Evolutionary conservation across 2,888 invertebrate species (phyloP).

Genomic region (Drosophila anomalata): DNA sequence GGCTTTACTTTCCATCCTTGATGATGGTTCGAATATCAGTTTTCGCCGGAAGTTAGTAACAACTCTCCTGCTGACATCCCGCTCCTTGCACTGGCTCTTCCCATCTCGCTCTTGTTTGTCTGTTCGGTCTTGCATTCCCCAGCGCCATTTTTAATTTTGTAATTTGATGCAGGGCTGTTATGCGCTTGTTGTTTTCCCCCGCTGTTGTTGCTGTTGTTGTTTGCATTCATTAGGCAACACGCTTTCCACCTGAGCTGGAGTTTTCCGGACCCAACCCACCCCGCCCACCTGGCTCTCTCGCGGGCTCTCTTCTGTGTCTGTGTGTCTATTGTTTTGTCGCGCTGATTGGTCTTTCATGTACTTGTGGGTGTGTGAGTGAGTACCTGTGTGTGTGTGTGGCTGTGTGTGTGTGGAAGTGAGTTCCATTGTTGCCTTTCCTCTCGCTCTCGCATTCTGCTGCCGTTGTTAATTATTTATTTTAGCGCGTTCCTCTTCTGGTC

Average conservation of each 20-base stretch:
- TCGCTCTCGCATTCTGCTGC: constrained; percentile 44
- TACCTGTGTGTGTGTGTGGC: constrained; percentile 18
- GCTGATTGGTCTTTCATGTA: constrained; percentile 74
- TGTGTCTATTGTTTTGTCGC: constrained; percentile 72
- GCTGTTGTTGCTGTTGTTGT: constrained; percentile 39
- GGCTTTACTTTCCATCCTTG: no score
- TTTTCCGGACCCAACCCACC: constrained; percentile 17
- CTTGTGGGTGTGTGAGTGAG: constrained; percentile 28
- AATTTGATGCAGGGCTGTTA: constrained; percentile 75
- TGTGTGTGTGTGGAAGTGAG: constrained; percentile 34
- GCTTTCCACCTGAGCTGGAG: constrained; percentile 66
- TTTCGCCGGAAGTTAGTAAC: no score
- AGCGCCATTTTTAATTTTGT: constrained; percentile 82
- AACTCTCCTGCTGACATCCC: no score
- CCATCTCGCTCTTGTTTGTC: neutral
- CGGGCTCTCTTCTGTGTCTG: constrained; percentile 36
- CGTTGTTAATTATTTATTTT: constrained; percentile 73
- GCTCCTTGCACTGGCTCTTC: no score
- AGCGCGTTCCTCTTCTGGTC: constrained; percentile 38
- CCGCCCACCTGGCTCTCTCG: constrained; percentile 8
- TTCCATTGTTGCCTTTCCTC: constrained; percentile 46
- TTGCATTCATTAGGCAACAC: constrained; percentile 68
- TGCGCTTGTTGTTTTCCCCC: constrained; percentile 50
- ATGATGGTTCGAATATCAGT: no score
- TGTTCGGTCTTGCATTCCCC: constrained; percentile 22